Conservation (phyloP, 2,888 invertebrate genomes). For the Nemotelus pantherinus region DNA sequence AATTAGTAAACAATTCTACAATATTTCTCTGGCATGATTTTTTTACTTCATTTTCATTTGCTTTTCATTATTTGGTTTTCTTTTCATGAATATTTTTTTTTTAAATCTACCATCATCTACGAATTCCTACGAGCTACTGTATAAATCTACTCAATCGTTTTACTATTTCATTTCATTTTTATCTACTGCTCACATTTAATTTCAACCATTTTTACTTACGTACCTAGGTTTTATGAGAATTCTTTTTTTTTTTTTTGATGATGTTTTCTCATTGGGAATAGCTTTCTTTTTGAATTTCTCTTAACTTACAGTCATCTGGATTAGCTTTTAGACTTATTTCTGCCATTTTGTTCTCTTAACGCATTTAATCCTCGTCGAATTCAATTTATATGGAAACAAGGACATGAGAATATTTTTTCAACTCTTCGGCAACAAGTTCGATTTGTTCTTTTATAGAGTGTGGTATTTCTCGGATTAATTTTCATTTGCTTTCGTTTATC, state of each 20-base stretch:
- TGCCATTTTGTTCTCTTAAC: background rate
- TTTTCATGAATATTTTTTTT: conserved; percentile 31
- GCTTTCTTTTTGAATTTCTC: too few species aligned
- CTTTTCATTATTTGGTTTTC: background rate
- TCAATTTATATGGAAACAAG: background rate
- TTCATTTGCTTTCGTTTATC: conserved; percentile 28
- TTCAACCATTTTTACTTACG: conserved; percentile 14
- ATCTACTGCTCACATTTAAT: conserved; percentile 27
- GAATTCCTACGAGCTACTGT: conserved; percentile 47
- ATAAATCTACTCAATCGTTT: conserved; percentile 50
- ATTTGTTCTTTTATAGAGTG: background rate
- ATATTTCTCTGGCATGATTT: conserved; percentile 1
- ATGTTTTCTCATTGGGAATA: conserved; percentile 35
- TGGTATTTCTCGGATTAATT: background rate
- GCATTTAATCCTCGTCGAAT: background rate
- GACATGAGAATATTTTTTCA: background rate
- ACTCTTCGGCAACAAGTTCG: too few species aligned
- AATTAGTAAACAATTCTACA: background rate
- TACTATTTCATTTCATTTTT: conserved; percentile 23
- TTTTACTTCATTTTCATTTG: background rate
- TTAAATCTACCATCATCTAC: conserved; percentile 45
- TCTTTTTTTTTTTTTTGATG: conserved; percentile 36
- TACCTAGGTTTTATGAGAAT: conserved; percentile 35
- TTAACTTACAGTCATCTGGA: too few species aligned
- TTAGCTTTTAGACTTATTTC: background rate